These are phyloP conservation scores for Orycteropus afer DNA, from an alignment of 2,113 vertebrate genomes.

Conservation along the genomic window DNA sequence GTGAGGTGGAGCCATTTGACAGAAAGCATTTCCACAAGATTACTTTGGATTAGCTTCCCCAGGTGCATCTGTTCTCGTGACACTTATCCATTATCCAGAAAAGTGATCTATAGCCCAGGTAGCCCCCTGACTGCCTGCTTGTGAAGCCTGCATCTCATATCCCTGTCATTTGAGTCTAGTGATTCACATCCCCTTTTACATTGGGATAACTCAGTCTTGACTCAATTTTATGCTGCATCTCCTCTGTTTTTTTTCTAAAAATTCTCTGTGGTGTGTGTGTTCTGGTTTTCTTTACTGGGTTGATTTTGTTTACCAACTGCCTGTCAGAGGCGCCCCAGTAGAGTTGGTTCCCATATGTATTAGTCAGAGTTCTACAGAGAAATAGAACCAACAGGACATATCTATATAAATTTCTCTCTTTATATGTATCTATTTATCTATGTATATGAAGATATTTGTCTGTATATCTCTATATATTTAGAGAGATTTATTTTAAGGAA, in stretches of 20 bases:
- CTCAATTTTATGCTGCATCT: neutral
- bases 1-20: neutral
- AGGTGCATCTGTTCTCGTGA: neutral
- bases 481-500: neutral
- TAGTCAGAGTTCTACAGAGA: neutral
- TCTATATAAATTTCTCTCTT: too few relatives aligned
- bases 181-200: neutral
- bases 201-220: neutral
- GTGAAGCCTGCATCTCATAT: constrained; percentile 43
- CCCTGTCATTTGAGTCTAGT: neutral
- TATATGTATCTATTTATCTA: too few relatives aligned
- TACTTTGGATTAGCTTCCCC: neutral
- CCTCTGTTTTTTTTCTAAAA: neutral
- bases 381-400: neutral
- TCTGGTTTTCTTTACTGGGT: neutral
- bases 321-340: neutral
- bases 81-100: neutral
- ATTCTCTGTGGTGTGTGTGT: neutral
- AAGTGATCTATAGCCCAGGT: neutral
- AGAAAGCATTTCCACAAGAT: constrained; percentile 35
- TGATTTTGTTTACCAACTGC: neutral
- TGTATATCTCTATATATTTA: neutral
- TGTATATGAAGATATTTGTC: neutral
- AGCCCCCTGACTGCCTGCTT: neutral
- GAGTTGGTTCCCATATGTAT: neutral